These are phyloP conservation scores for Oscheius onirici DNA, from an alignment of 2,888 invertebrate genomes.

Conservation along the genomic window DNA sequence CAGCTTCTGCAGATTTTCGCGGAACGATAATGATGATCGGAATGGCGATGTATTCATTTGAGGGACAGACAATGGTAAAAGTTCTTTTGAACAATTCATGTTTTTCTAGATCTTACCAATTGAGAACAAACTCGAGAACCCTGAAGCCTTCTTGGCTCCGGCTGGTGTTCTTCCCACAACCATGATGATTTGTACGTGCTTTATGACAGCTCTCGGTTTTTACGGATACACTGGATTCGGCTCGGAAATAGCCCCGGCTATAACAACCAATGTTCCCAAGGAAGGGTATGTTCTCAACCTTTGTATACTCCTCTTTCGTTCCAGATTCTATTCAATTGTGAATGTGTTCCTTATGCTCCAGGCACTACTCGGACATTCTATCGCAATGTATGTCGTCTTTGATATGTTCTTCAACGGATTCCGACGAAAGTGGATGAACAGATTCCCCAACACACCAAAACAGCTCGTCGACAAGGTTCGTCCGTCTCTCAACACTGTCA, in stretches of 20 bases:
- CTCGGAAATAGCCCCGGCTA: conserved; percentile 60
- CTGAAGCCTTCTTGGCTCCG: conserved; percentile 68
- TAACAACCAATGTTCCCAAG: conserved; percentile 70
- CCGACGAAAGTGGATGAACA: conserved; percentile 63
- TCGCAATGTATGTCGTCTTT: conserved; percentile 71
- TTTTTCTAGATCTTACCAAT: conserved; percentile 68
- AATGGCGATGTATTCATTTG: conserved; percentile 71
- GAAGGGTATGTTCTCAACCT: conserved; percentile 50
- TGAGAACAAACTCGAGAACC: conserved; percentile 70
- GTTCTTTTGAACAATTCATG: neutral
- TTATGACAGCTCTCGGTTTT: conserved; percentile 70
- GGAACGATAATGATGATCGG: conserved; percentile 69
- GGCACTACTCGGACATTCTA: conserved; percentile 69
- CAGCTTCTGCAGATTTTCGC: conserved; percentile 67
- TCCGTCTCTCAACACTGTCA: too few relatives aligned
- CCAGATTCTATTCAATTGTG: conserved; percentile 67
- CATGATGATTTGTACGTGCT: conserved; percentile 68
- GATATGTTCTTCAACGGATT: conserved; percentile 72
- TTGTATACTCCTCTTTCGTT: neutral
- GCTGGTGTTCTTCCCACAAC: conserved; percentile 71
- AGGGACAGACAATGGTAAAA: conserved; percentile 71
- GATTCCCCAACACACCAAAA: conserved; percentile 67
- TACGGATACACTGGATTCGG: conserved; percentile 71
- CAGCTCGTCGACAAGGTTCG: conserved; percentile 56
- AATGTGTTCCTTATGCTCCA: conserved; percentile 70